Percentiles rank a stretch among this genome's conserved stretches.
These are phyloP conservation scores for Drosophila ochracea DNA, from an alignment of 2,888 invertebrate species.

Conservation along the genomic window DNA sequence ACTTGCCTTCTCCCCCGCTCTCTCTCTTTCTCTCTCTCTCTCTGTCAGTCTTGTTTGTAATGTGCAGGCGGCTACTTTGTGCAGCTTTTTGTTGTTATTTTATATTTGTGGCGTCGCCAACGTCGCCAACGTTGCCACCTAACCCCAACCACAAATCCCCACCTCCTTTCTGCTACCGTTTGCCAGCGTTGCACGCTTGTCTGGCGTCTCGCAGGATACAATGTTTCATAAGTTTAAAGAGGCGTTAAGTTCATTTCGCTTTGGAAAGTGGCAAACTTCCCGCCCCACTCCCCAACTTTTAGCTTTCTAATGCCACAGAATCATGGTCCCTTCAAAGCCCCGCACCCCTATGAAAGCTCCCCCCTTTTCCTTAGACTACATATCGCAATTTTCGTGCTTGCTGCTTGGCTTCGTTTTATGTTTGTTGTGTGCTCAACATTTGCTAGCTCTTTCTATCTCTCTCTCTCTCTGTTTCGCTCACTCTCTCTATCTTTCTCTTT, in stretches of 20 bases:
- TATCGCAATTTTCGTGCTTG: slow-evolving; percentile 5
- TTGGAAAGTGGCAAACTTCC: slow-evolving; percentile 22
- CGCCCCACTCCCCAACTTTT: background rate
- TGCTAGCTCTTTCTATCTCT: slow-evolving; percentile 1
- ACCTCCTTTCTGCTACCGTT: background rate
- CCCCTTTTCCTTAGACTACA: background rate
- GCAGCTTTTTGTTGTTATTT: background rate
- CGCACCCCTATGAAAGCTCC: background rate
- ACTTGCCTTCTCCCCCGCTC: background rate
- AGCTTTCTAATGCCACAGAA: slow-evolving; percentile 28
- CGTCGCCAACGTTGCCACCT: slow-evolving; percentile 19
- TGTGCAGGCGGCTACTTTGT: background rate
- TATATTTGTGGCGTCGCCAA: slow-evolving; percentile 15
- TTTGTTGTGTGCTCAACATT: slow-evolving; percentile 39
- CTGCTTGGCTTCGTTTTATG: slow-evolving; percentile 55
- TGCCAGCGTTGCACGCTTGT: background rate
- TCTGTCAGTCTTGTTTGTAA: background rate
- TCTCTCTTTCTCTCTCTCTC: no score
- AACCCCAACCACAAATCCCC: background rate
- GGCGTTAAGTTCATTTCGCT: slow-evolving; percentile 77
- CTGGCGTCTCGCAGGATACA: slow-evolving; percentile 54
- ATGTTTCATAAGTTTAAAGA: slow-evolving; percentile 74
- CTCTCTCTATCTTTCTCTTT: background rate
- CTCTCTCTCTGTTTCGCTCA: background rate
- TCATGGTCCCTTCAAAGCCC: background rate